Evolutionary conservation across 2,797 vertebrate genomes (phyloP).

Genomic region (Morus bassanus): DNA sequence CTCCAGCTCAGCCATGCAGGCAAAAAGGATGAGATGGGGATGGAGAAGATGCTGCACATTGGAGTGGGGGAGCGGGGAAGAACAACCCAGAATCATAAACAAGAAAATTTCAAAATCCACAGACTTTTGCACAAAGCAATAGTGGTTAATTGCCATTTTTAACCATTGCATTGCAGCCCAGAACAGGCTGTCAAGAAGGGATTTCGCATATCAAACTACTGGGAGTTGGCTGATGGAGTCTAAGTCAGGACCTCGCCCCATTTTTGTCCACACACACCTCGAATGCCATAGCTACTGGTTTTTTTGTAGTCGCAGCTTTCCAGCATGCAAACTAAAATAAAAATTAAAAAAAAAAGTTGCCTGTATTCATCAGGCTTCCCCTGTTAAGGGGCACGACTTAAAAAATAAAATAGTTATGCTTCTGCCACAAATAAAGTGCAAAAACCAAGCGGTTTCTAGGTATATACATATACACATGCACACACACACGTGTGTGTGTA

Average conservation of each 20-base stretch:
- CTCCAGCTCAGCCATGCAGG: background rate
- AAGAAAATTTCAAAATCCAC: background rate
- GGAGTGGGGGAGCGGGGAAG: accelerated
- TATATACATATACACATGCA: background rate
- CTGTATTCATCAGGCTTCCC: background rate
- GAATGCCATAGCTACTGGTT: background rate
- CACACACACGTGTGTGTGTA: background rate
- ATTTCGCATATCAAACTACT: background rate
- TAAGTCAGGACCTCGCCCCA: background rate
- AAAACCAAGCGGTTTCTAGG: slow-evolving; percentile 47
- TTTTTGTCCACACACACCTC: background rate
- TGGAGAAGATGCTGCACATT: background rate
- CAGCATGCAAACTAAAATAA: background rate
- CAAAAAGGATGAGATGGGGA: background rate
- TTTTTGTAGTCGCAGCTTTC: background rate
- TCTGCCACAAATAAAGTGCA: slow-evolving; percentile 64
- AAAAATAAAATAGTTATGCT: background rate
- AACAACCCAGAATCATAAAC: background rate
- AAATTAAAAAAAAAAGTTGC: background rate
- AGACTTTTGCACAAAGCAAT: background rate
- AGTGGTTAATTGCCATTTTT: slow-evolving; percentile 36
- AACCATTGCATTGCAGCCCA: background rate
- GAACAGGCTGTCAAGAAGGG: background rate
- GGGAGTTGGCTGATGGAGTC: background rate
- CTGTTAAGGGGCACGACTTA: background rate